Evolutionary conservation across 2,888 invertebrate species (phyloP).

Genomic region (Podotricha telesiphe): DNA sequence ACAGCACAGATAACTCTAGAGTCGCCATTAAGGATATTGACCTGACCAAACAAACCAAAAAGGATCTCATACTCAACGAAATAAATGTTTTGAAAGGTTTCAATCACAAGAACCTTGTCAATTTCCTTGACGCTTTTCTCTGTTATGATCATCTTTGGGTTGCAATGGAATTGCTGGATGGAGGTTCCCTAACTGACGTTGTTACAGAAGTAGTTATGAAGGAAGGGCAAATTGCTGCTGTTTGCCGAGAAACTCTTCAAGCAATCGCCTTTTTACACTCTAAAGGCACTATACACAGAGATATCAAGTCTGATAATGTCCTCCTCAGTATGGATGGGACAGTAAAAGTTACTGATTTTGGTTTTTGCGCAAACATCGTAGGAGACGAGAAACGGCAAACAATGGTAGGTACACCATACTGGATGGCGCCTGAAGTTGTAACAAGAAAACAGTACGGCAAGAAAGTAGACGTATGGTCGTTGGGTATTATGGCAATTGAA

Average conservation of each 20-base stretch:
- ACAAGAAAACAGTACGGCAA: conserved; percentile 96
- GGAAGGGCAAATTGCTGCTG: conserved; percentile 97
- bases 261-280: conserved; percentile 95
- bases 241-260: conserved; percentile 92
- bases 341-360: conserved; percentile 97
- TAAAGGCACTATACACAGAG: conserved; percentile 95
- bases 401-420: conserved; percentile 99
- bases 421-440: conserved; percentile 99
- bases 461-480: conserved; percentile 96
- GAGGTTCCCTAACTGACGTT: conserved; percentile 98
- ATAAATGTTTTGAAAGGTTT: conserved; percentile 95
- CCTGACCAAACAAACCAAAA: conserved; percentile 96
- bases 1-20: conserved; percentile 87
- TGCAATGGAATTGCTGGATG: conserved; percentile 97
- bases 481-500: conserved; percentile 99
- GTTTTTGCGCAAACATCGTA: conserved; percentile 98
- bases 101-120: conserved; percentile 96
- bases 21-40: conserved; percentile 99
- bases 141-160: conserved; percentile 97
- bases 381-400: conserved; percentile 98
- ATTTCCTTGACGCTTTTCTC: conserved; percentile 97
- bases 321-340: conserved; percentile 95
- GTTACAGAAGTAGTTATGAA: conserved; percentile 99
- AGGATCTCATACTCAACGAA: conserved; percentile 97
- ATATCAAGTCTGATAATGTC: conserved; percentile 99